phyloP scores from a whole-genome alignment of 2,113 vertebrate genomes.

The Dolichotis patagonum region DNA sequence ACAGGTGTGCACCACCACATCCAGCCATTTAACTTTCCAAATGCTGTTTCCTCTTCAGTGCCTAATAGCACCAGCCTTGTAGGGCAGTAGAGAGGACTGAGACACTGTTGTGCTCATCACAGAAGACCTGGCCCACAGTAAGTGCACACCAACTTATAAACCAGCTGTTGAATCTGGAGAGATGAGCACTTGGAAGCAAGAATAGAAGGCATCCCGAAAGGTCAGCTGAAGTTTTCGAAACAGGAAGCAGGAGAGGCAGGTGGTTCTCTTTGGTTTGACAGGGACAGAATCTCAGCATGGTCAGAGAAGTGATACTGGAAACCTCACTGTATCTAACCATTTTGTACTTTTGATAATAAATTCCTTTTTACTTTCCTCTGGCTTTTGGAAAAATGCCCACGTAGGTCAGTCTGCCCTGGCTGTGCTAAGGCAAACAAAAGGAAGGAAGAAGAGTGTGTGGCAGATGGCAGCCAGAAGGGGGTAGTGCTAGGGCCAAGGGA shows the following conservation, averaged over 20 bases:
- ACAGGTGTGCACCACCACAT: not conserved
- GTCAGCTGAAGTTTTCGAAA: not conserved
- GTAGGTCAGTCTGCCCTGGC: not conserved
- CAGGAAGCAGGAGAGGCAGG: not conserved
- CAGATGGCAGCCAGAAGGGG: not conserved
- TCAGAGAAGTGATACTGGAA: constrained; percentile 14
- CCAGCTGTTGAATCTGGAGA: not conserved
- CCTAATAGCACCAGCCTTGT: not conserved
- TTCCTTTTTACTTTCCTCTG: constrained; percentile 44
- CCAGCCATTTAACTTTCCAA: not conserved
- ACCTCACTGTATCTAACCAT: not conserved
- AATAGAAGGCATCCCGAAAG: not conserved
- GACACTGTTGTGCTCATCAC: not conserved
- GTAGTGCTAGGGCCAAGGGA: no score
- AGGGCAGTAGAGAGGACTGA: not conserved
- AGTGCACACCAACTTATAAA: not conserved
- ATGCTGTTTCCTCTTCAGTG: not conserved
- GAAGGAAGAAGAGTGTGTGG: not conserved
- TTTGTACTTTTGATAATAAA: constrained; percentile 50
- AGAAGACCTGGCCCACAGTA: not conserved
- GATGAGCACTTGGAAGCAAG: not conserved
- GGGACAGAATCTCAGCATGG: not conserved
- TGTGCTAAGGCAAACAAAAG: constrained; percentile 34
- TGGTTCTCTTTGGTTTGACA: constrained; percentile 2
- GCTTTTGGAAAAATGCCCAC: constrained; percentile 39